Evolutionary conservation across 2,888 invertebrate genomes (phyloP).

Genomic region (Neoscelio sp.): DNA sequence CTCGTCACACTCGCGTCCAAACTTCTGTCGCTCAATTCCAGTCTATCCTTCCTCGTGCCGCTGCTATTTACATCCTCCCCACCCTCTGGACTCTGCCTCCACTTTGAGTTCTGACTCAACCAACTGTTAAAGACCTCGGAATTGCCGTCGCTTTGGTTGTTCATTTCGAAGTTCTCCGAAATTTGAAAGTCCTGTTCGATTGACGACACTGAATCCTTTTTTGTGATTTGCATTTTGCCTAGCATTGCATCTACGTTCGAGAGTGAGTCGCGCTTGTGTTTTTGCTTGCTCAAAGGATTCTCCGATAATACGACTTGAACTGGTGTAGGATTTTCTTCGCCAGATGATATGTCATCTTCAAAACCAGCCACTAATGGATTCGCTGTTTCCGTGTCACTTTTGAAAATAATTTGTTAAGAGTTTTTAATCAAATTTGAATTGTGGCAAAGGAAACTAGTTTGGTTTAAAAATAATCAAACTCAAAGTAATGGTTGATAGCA

Average conservation of each 20-base stretch:
- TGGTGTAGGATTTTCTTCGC: slow-evolving; percentile 83
- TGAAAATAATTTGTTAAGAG: slow-evolving; percentile 8
- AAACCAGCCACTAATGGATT: slow-evolving; percentile 93
- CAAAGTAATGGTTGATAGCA: too few relatives aligned
- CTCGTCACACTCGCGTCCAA: slow-evolving; percentile 84
- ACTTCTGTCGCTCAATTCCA: slow-evolving; percentile 80
- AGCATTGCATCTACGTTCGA: slow-evolving; percentile 73
- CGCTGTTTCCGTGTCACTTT: slow-evolving; percentile 88
- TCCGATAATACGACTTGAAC: slow-evolving; percentile 76
- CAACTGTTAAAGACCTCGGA: slow-evolving; percentile 85
- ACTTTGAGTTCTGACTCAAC: slow-evolving; percentile 88
- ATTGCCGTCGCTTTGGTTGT: slow-evolving; percentile 74
- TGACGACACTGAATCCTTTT: slow-evolving; percentile 79
- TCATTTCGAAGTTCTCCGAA: slow-evolving; percentile 71
- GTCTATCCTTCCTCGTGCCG: slow-evolving; percentile 84
- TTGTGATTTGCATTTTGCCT: slow-evolving; percentile 69
- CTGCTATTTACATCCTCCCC: slow-evolving; percentile 84
- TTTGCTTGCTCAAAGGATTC: slow-evolving; percentile 80
- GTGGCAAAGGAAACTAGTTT: too few relatives aligned
- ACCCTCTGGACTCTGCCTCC: slow-evolving; percentile 91
- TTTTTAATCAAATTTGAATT: too few relatives aligned
- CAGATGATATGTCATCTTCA: slow-evolving; percentile 92
- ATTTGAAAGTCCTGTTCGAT: slow-evolving; percentile 79
- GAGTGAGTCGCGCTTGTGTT: slow-evolving; percentile 77
- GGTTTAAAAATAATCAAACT: too few relatives aligned